Evolutionary conservation across 2,113 vertebrate genomes (phyloP), one percentile per base, ranked within the genome.

Genomic region (Mola mola): DNA sequence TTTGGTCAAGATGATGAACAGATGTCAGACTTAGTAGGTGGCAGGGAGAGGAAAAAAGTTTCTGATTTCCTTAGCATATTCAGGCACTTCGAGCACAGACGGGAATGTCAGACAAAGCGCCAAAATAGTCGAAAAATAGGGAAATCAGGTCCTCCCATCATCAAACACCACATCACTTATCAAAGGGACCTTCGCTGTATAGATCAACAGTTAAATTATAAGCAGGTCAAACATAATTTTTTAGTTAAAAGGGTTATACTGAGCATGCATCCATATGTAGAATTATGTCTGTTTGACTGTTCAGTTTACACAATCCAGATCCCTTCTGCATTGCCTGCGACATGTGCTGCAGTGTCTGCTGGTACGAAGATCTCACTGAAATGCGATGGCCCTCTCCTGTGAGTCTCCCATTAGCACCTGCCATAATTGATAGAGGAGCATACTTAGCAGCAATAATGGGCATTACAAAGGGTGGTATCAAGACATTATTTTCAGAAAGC

Each of bases 381-480:
- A 82, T 80, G 73, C 76, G 74, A 78, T 80, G 75, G 79, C 81
- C 73, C 75, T 79, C 77, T 55, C 47, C 83, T 73, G 75, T 69
- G 85, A 83, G 82, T 46, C 83, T 83, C 75, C 16, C 87, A 86
- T 88, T 88, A 88, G 81, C 84, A 84, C 83, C 81, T 85, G 83
- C 72, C 88, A 88, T 86, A 78, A 81, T 82, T 89, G 89, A 88
- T 90, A 82, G 87, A 88, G 75, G 86, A 86, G 84, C 83, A 75
- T 82, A 88, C 83, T 90, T 89, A 88, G 84, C 72, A 40, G 83
- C 85, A 88, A 90, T 89, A 89, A 89, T 90, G 86, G 81, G 67
- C 87, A 85, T 89, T 88, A 78, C 72, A 78, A 84, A 74, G 82
- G 81, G 74, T 83, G 78, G 82, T 63, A 84, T 81, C 64, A 78